phyloP scores from a whole-genome alignment of 2,113 vertebrate genomes.

The Polypterus bichir region DNA sequence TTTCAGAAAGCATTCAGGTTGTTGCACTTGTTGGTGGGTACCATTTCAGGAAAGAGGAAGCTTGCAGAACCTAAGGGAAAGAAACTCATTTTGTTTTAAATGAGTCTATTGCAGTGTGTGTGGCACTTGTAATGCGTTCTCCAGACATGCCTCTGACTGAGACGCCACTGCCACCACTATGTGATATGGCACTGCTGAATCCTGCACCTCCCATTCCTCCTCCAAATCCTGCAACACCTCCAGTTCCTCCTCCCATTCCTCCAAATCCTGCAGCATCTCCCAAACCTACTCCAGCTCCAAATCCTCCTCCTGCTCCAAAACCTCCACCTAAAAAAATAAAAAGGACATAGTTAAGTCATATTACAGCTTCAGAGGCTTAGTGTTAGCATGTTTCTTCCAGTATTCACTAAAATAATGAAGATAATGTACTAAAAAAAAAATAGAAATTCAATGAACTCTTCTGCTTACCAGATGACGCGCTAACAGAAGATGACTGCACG shows the following conservation, averaged over 20 bases:
- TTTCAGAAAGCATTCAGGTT: too few species aligned
- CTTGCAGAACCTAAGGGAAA: neutral
- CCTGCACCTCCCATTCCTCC: constrained; percentile 32
- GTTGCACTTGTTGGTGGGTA: neutral
- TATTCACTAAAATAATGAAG: too few species aligned
- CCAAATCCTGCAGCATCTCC: constrained; percentile 20
- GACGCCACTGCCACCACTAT: constrained; percentile 38
- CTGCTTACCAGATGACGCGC: constrained; percentile 17
- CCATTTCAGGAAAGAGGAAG: neutral
- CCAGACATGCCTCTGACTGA: constrained; percentile 27
- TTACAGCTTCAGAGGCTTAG: too few species aligned
- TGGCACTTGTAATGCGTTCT: constrained; percentile 23
- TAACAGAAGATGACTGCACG: constrained; percentile 37
- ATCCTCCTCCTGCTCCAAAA: neutral
- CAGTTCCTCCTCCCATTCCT: too few species aligned
- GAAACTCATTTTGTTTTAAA: neutral
- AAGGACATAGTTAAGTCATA: too few species aligned
- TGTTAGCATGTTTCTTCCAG: too few species aligned
- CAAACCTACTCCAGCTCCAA: neutral
- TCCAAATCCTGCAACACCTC: constrained; percentile 21
- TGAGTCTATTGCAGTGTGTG: neutral
- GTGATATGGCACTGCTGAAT: constrained; percentile 18
- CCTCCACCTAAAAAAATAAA: too few species aligned
- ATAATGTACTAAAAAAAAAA: neutral
- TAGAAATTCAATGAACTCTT: neutral